These are phyloP conservation scores for Falco rusticolus DNA, from an alignment of 2,797 vertebrate genomes.

Conservation along the genomic window DNA sequence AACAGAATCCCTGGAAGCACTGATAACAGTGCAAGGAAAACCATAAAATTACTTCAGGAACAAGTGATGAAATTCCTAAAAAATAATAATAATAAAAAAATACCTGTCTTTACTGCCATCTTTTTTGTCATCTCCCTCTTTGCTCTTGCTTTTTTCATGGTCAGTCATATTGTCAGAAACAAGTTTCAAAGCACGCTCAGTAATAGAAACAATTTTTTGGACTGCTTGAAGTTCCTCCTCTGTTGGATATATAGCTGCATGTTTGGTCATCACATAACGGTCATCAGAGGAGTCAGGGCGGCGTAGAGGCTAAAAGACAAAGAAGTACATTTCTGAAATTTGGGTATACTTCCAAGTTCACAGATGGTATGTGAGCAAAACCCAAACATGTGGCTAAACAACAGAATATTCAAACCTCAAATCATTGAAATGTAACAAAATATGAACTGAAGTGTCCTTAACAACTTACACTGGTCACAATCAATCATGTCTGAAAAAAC, in stretches of 20 bases:
- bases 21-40: background rate
- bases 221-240: conserved; percentile 96
- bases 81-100: background rate
- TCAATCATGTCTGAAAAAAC: background rate
- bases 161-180: conserved; percentile 94
- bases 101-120: conserved; percentile 79
- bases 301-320: conserved; percentile 83
- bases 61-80: background rate
- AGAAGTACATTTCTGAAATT: background rate
- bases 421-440: background rate
- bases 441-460: background rate
- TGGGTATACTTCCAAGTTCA: background rate
- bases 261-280: conserved; percentile 96
- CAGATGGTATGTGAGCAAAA: background rate
- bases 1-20: background rate
- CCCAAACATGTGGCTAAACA: background rate
- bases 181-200: conserved; percentile 93
- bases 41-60: background rate
- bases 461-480: background rate
- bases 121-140: conserved; percentile 88
- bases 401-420: background rate
- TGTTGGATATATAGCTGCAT: conserved; percentile 94
- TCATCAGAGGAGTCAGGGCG: conserved; percentile 96
- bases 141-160: conserved; percentile 85
- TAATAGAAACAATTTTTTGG: conserved; percentile 97